Conservation (phyloP, 1,140 invertebrate genomes). For the Gerris buenoi region DNA sequence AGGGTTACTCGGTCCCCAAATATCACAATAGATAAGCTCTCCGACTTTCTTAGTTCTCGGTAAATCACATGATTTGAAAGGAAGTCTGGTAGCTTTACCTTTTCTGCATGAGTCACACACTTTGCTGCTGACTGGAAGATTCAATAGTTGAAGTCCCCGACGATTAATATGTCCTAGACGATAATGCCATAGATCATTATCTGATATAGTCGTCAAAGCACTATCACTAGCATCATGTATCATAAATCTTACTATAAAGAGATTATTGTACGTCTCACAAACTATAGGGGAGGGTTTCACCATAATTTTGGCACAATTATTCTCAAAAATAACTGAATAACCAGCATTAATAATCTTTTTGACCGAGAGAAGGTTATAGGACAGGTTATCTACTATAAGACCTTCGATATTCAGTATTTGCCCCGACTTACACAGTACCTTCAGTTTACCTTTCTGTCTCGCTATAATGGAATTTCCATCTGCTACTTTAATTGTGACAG, state of each 20-base stretch:
- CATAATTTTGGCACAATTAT: neutral
- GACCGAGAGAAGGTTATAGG: neutral
- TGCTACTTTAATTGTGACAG: neutral
- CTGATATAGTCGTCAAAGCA: neutral
- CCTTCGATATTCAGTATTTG: neutral
- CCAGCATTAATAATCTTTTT: neutral
- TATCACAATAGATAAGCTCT: neutral
- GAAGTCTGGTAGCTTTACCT: neutral
- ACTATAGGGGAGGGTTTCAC: conserved; percentile 1
- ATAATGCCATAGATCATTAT: neutral
- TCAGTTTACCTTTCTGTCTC: neutral
- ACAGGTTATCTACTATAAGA: neutral
- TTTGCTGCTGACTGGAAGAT: neutral
- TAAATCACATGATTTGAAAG: neutral
- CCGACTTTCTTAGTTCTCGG: neutral
- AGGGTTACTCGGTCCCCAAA: neutral
- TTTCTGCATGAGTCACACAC: neutral
- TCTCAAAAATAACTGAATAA: neutral
- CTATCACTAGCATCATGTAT: neutral
- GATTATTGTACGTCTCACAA: neutral
- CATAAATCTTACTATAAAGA: neutral
- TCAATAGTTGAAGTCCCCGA: neutral
- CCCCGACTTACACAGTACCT: neutral
- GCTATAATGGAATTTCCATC: neutral
- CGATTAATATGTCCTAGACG: neutral